A percentile compares a stretch with the other conserved stretches of the same genome.
These are phyloP conservation scores for Smutsia gigantea DNA, from an alignment of 2,797 vertebrate species.

Conservation along the genomic window DNA sequence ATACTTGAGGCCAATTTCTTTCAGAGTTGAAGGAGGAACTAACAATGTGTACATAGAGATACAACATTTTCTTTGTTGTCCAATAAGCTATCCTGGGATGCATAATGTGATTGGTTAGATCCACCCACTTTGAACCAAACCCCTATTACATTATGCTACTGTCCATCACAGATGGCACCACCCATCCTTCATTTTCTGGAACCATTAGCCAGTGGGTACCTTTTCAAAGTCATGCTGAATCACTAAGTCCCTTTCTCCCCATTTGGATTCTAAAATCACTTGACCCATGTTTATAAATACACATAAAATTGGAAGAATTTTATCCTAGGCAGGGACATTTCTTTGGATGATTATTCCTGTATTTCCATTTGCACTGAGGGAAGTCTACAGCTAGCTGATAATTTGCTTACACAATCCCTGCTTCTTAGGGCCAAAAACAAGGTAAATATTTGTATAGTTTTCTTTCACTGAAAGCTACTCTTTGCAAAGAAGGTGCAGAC, in stretches of 20 bases:
- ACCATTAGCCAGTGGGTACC: not conserved
- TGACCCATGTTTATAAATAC: not conserved
- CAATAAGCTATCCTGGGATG: not conserved
- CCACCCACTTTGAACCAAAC: not conserved
- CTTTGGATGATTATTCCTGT: not conserved
- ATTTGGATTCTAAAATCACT: conserved; percentile 3
- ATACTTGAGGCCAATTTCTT: not conserved
- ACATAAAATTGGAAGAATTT: not conserved
- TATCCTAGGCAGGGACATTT: not conserved
- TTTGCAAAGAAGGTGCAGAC: conserved; percentile 26
- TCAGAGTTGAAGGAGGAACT: not conserved
- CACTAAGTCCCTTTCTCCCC: not conserved
- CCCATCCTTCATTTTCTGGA: not conserved
- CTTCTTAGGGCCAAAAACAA: conserved; percentile 18
- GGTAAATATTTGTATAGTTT: conserved; percentile 69
- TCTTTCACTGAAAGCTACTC: conserved; percentile 55
- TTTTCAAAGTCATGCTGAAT: not conserved
- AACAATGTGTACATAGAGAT: not conserved
- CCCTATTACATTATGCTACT: not conserved
- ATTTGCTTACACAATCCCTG: conserved; percentile 59
- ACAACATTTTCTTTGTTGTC: not conserved
- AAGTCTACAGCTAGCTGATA: conserved; percentile 59
- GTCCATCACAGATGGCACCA: not conserved
- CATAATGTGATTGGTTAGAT: not conserved
- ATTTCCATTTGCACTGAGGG: conserved; percentile 55